Evolutionary conservation across 2,113 vertebrate species (phyloP).

Genomic region (Mobula birostris): DNA sequence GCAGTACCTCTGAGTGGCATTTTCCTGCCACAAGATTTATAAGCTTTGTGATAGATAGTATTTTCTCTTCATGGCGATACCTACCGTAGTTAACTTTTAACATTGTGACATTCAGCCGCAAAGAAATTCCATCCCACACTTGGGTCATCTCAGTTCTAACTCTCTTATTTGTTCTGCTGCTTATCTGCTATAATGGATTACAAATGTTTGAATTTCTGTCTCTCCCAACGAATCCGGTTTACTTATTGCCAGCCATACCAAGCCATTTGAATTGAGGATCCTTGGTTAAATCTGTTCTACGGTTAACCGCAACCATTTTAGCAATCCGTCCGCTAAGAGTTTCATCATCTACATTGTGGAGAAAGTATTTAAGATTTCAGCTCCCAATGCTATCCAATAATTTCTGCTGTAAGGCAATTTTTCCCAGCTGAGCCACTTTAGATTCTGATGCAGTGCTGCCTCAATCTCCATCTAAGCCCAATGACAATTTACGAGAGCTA

Average conservation of each 20-base stretch:
- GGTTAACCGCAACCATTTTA: too few relatives aligned
- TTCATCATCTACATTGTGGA: too few relatives aligned
- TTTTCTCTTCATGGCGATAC: not conserved
- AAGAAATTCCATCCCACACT: not conserved
- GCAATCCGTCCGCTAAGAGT: too few relatives aligned
- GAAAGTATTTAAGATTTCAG: too few relatives aligned
- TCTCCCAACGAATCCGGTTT: not conserved
- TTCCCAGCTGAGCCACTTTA: too few relatives aligned
- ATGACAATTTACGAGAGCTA: too few relatives aligned
- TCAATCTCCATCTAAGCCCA: too few relatives aligned
- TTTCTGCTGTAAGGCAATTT: too few relatives aligned
- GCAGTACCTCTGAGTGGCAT: not conserved
- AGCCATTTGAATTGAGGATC: not conserved
- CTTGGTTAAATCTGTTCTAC: not conserved
- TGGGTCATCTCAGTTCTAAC: not conserved
- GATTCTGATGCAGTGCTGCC: too few relatives aligned
- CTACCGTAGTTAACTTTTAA: not conserved
- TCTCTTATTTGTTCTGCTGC: not conserved
- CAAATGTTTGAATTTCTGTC: not conserved
- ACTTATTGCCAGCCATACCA: not conserved
- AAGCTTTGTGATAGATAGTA: not conserved
- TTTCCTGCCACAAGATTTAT: not conserved
- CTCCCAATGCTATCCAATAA: too few relatives aligned
- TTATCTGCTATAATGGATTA: not conserved
- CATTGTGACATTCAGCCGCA: not conserved